Base-by-base conservation (phyloP, 1,140 invertebrate species). In the Trichogramma pretiosum region DNA sequence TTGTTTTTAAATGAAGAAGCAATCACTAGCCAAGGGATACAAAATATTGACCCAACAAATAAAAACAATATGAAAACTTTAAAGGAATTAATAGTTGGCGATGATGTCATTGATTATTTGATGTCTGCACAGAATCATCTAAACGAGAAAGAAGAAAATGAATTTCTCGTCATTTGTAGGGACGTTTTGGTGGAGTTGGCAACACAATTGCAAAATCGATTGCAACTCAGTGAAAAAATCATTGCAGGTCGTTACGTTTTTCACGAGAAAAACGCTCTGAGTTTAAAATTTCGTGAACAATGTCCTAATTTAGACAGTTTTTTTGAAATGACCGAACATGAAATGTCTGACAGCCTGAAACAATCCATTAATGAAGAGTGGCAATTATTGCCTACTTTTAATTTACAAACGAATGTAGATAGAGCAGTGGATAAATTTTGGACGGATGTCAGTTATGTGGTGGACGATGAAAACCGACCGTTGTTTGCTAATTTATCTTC, bases 301-400 rank as follows among this genome's bases (percentile, higher is more conserved):
- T 18, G 10, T 11, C 23, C 35, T 7, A 39, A n/a, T 18, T 39
- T 38, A 5, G n/a, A 23, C 5, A 30, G 22, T 19, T 19, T 16
- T 21, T 47, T 8, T 30, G 30, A 16, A 3, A 26, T 3, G 17
- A 11, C 8, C 13, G 32, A 26, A 17, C 46, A 11, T 26, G 35
- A 19, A 10, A 39, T 39, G 30, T 30, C 10, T 16, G n/a, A n/a
- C 22, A 30, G 16, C 46, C 30, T 13, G 33, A 11, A 11, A 24
- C n/a, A 14, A 34, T 39, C 36, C 32, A 40, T 39, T 21, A n/a
- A 47, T 35, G 17, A 14, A 47, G 35, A 40, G 22, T 47, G 46
- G 46, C 7, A 33, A 47, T 13, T 35, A n/a, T 47, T 4, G 10
- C 24, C n/a, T n/a, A n/a, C n/a, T 11, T 24, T 47, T 39, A 23